Conservation (phyloP, 1,140 invertebrate genomes). For the Schmidtea mediterranea region DNA sequence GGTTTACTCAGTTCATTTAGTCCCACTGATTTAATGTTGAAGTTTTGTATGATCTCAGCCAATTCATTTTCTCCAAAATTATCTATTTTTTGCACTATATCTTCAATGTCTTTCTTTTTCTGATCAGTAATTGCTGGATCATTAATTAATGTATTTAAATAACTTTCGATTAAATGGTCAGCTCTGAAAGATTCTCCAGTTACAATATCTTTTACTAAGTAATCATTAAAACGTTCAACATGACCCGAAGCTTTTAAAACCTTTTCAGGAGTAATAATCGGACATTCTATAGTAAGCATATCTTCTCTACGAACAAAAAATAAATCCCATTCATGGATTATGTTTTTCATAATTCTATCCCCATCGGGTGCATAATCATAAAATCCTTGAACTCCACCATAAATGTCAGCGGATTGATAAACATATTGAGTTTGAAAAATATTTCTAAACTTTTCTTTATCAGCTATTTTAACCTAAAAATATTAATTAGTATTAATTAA, state of each 20-base stretch:
- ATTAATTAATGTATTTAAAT: neutral
- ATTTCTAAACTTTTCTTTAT: too few relatives aligned
- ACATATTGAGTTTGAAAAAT: too few relatives aligned
- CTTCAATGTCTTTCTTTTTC: neutral
- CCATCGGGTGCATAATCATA: constrained; percentile 99
- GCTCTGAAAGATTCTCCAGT: constrained; percentile 83
- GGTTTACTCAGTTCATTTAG: constrained; percentile 75
- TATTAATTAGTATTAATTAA: neutral
- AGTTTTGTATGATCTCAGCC: constrained; percentile 49
- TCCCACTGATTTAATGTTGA: constrained; percentile 75
- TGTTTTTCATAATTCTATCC: constrained; percentile 80
- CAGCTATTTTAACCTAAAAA: too few relatives aligned
- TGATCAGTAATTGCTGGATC: neutral
- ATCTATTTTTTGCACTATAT: constrained; percentile 34
- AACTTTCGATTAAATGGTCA: constrained; percentile 81
- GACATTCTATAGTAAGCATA: constrained; percentile 94
- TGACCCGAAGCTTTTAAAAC: constrained; percentile 92
- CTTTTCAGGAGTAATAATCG: constrained; percentile 75
- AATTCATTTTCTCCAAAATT: constrained; percentile 65
- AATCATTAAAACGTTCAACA: constrained; percentile 88
- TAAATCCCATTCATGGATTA: constrained; percentile 68
- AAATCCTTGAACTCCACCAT: constrained; percentile 61
- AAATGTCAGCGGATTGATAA: constrained; percentile 81
- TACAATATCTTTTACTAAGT: constrained; percentile 90
- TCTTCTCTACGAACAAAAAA: constrained; percentile 89